Evolutionary conservation across 1,140 invertebrate species (phyloP).

Genomic region (Sycophaga agraensis): DNA sequence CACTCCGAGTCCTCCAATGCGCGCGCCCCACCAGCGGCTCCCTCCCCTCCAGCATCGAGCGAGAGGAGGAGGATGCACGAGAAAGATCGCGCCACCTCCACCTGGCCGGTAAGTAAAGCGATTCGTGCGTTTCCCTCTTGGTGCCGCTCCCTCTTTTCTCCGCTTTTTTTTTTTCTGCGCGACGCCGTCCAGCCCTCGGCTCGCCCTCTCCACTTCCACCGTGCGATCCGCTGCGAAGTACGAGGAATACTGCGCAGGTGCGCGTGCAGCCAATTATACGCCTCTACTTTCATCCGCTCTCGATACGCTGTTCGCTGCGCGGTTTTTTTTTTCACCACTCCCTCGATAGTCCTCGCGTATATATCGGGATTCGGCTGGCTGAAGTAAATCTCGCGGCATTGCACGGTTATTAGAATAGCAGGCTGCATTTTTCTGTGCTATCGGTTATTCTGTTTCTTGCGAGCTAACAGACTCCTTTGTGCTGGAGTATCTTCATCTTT

Average conservation of each 20-base stretch:
- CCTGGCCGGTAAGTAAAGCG: neutral
- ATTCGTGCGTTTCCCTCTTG: neutral
- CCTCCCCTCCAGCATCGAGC: neutral
- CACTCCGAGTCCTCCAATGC: neutral
- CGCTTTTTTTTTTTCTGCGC: neutral
- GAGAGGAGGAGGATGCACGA: too few species aligned
- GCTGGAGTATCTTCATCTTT: too few species aligned
- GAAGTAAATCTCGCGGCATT: too few species aligned
- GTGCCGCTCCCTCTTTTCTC: neutral
- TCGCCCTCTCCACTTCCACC: neutral
- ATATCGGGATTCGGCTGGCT: too few species aligned
- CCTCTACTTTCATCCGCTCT: neutral
- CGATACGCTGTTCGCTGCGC: neutral
- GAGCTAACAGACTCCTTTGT: too few species aligned
- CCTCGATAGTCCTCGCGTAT: too few species aligned
- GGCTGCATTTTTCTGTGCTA: too few species aligned
- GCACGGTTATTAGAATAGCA: too few species aligned
- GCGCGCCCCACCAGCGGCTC: neutral
- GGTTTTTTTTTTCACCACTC: neutral
- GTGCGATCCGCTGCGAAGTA: too few species aligned
- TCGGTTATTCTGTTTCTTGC: too few species aligned
- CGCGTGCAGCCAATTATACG: neutral
- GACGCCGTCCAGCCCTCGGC: neutral
- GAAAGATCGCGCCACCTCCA: neutral
- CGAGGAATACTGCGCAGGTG: neutral